Evolutionary conservation across 2,113 vertebrate species (phyloP), one percentile per base, ranked within the genome.

Genomic region (Macquaria ambigua): DNA sequence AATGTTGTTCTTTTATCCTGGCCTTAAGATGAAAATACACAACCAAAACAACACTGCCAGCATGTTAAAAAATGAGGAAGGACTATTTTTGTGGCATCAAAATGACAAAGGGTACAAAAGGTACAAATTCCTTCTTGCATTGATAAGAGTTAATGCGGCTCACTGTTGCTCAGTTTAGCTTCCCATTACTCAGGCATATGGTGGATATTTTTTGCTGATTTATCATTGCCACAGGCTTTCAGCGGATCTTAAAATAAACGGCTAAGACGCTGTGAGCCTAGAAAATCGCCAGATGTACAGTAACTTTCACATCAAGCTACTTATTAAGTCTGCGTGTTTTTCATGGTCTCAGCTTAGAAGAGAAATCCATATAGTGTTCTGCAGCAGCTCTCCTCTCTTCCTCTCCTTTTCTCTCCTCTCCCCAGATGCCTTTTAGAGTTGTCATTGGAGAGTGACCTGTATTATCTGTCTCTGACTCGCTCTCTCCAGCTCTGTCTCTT

Each of bases 401-500:
- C 76, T 81, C 68, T 52, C n/a, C 53, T 58, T 43, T 73, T 59
- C 67, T 69, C 76, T 80, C 55, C 63, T 75, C 82, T 93, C 86
- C 88, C 93, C 74, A 63, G 91, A 92, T 90, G 86, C 85, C 87
- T 94, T 93, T 94, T 91, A 93, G 92, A 89, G 83, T 87, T 86
- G 93, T 93, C 92, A 92, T 94, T 93, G 93, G 88, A 89, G 90
- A 93, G 90, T 93, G 93, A 93, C 93, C 93, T 92, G 93, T 83
- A 93, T 94, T 94, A 94, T 94, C 93, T 87, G 69, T 93, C 84
- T 82, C 82, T 88, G 82, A 81, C 89, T 88, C 79, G 39, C 88
- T 85, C 87, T 74, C 78, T 52, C 39, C 79, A 1, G 74, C 87
- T 82, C 84, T 79, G 86, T 84, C 91, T 92, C 79, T 92, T 79